Conservation (phyloP, 2,888 invertebrate genomes). For the Cenopis cana region DNA sequence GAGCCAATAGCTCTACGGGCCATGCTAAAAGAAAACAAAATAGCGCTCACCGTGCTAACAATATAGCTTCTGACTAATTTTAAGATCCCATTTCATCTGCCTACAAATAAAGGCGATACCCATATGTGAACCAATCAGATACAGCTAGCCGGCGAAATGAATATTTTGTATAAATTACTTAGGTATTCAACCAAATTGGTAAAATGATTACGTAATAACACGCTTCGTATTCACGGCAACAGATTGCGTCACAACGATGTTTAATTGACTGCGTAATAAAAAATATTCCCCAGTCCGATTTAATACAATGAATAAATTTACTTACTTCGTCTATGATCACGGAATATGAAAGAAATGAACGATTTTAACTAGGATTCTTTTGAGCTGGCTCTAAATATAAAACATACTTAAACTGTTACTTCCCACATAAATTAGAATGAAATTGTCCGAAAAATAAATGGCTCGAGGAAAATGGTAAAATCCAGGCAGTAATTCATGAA, state of each 20-base stretch:
- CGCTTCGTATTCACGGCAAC: conserved; percentile 53
- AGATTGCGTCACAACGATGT: conserved; percentile 60
- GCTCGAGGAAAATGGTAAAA: conserved; percentile 39
- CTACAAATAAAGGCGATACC: background rate
- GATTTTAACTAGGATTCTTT: conserved; percentile 18
- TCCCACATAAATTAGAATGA: conserved; percentile 43
- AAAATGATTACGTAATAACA: conserved; percentile 59
- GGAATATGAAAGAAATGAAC: conserved; percentile 19
- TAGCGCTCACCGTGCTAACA: conserved; percentile 7
- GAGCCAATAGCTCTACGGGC: conserved; percentile 23
- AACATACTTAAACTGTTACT: conserved; percentile 39
- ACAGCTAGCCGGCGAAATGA: conserved; percentile 21
- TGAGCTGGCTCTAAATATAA: conserved; percentile 23
- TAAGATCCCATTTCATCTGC: conserved; percentile 1
- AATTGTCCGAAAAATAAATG: conserved; percentile 42
- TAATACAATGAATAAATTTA: conserved; percentile 19
- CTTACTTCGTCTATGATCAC: background rate
- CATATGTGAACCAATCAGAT: conserved; percentile 5
- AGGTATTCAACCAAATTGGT: conserved; percentile 49
- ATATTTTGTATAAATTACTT: conserved; percentile 40
- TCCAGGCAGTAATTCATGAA: conserved; percentile 37
- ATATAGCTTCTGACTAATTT: conserved; percentile 1
- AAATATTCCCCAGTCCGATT: conserved; percentile 49
- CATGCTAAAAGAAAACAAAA: background rate
- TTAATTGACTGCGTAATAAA: conserved; percentile 62